A percentile compares a stretch with the other conserved stretches of the same genome.
phyloP scores from a whole-genome alignment of 2,888 invertebrate species.

The Heliconius erato region DNA sequence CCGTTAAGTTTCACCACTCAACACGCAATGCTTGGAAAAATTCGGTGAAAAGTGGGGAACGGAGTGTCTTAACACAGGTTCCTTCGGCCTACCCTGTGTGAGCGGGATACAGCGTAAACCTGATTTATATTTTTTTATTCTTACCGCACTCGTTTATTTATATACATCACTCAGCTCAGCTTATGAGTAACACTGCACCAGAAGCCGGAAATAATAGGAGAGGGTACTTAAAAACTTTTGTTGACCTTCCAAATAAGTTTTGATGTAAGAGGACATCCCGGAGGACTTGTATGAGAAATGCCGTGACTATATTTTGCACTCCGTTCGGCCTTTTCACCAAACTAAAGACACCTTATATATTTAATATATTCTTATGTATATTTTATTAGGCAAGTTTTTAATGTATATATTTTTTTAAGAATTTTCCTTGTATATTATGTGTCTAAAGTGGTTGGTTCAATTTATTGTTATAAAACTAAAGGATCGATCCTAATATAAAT shows the following conservation, averaged over 20 bases:
- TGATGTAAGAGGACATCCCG: background rate
- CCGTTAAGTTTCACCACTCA: background rate
- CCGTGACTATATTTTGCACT: conserved; percentile 10
- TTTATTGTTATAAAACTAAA: background rate
- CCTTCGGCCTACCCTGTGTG: too few relatives aligned
- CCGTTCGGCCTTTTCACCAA: background rate
- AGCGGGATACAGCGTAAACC: too few relatives aligned
- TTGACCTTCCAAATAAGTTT: background rate
- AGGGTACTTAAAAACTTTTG: background rate
- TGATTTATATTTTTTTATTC: too few relatives aligned
- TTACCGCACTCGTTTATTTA: background rate
- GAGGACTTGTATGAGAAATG: conserved; percentile 3
- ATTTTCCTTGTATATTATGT: background rate
- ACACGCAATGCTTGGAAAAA: too few relatives aligned
- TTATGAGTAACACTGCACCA: background rate
- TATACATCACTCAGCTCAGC: background rate
- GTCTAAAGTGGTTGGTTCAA: background rate
- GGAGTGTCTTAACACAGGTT: too few relatives aligned
- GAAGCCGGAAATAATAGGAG: background rate
- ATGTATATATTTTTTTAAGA: background rate
- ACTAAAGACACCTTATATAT: background rate
- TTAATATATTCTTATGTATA: background rate
- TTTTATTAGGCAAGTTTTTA: background rate
- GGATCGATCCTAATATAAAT: background rate
- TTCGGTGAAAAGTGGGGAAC: background rate